A percentile compares a stretch with the other conserved stretches of the same genome.
These are phyloP conservation scores for Lypha dubia DNA, from an alignment of 2,888 invertebrate genomes.

Conservation along the genomic window DNA sequence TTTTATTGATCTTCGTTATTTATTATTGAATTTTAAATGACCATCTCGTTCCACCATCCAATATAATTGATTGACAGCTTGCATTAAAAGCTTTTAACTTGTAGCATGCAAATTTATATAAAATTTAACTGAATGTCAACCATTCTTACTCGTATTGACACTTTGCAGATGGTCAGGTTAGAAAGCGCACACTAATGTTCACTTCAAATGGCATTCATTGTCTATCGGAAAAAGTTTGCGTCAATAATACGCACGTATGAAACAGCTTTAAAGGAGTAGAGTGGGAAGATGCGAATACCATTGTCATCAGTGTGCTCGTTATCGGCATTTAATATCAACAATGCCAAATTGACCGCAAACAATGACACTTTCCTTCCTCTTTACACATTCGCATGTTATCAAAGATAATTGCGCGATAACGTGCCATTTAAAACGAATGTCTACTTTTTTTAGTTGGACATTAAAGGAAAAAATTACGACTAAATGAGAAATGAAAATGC, in stretches of 20 bases:
- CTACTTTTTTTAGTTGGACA: neutral
- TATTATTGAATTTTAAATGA: neutral
- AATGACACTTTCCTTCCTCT: constrained; percentile 16
- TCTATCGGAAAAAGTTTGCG: neutral
- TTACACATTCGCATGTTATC: neutral
- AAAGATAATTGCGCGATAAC: constrained; percentile 10
- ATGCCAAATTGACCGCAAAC: constrained; percentile 11
- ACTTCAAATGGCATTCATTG: constrained; percentile 1
- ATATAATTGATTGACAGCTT: neutral
- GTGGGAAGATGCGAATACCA: neutral
- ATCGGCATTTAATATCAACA: constrained; percentile 31
- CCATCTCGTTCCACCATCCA: neutral
- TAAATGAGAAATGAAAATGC: neutral
- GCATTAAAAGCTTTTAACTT: neutral
- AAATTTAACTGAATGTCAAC: neutral
- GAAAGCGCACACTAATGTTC: neutral
- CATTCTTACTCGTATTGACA: neutral
- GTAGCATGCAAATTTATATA: neutral
- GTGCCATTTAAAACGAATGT: neutral
- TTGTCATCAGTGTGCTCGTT: neutral
- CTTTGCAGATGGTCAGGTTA: neutral
- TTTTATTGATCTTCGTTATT: neutral
- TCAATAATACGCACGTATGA: neutral
- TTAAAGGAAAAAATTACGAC: too few relatives aligned
- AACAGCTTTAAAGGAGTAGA: neutral